A percentile compares a stretch with the other conserved stretches of the same genome.
phyloP scores from a whole-genome alignment of 2,888 invertebrate genomes.

The Hedya salicella region DNA sequence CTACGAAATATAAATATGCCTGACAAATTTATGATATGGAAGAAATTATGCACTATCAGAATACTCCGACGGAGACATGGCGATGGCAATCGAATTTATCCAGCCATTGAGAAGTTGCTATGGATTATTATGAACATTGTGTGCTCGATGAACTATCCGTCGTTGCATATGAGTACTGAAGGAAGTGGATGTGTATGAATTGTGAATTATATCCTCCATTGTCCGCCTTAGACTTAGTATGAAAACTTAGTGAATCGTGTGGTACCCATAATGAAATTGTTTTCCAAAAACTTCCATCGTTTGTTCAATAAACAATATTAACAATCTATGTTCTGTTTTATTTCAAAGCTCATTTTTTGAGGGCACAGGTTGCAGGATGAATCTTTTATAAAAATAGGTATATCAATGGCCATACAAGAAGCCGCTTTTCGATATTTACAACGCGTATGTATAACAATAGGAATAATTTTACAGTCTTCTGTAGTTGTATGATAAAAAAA shows the following conservation, averaged over 20 bases:
- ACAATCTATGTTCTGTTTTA: constrained; percentile 28
- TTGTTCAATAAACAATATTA: constrained; percentile 73
- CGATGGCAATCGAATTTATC: constrained; percentile 2
- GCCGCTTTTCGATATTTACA: too few relatives aligned
- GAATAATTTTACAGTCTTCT: too few relatives aligned
- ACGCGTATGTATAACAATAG: too few relatives aligned
- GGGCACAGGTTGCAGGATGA: not conserved
- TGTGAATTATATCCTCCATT: constrained; percentile 34
- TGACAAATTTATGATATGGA: constrained; percentile 34
- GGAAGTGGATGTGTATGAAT: constrained; percentile 33
- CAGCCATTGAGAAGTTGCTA: constrained; percentile 12
- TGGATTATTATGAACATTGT: constrained; percentile 20
- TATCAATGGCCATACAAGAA: too few relatives aligned
- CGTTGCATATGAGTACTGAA: constrained; percentile 24
- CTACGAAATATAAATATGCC: constrained; percentile 23
- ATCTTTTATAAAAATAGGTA: too few relatives aligned
- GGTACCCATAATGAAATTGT: constrained; percentile 27
- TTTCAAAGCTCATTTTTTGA: constrained; percentile 54
- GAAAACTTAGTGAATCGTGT: constrained; percentile 35
- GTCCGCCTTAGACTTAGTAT: constrained; percentile 37
- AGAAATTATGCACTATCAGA: constrained; percentile 33
- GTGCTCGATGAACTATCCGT: constrained; percentile 25
- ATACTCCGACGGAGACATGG: constrained; percentile 20
- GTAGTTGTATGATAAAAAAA: too few relatives aligned
- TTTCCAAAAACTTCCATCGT: constrained; percentile 57